These are phyloP conservation scores for Drosophila obscura DNA, from an alignment of 1,140 invertebrate species.

Conservation along the genomic window DNA sequence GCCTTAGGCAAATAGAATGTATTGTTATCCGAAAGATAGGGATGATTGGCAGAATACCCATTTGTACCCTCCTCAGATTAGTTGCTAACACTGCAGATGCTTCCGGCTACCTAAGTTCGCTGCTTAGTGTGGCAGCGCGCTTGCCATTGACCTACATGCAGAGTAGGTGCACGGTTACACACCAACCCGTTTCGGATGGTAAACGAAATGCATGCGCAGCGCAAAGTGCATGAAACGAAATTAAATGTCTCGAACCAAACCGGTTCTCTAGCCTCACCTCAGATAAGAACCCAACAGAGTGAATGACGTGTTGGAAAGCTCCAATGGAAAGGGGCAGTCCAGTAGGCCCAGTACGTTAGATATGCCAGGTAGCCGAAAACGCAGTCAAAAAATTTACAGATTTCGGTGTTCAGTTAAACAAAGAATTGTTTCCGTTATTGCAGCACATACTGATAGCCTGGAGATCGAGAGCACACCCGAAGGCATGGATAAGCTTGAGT, in stretches of 20 bases:
- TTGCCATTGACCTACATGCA: conserved; percentile 28
- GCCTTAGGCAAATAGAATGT: too few relatives aligned
- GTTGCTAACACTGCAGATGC: too few relatives aligned
- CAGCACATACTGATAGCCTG: conserved; percentile 67
- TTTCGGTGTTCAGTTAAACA: neutral
- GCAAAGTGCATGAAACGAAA: neutral
- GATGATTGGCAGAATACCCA: too few relatives aligned
- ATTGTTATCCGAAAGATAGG: too few relatives aligned
- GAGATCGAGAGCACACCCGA: conserved; percentile 86
- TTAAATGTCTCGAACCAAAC: conserved; percentile 13
- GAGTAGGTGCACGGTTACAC: neutral
- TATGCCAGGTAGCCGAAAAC: too few relatives aligned
- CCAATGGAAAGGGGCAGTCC: too few relatives aligned
- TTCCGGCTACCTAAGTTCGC: too few relatives aligned
- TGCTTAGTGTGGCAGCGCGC: conserved; percentile 3
- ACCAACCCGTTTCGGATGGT: conserved; percentile 6
- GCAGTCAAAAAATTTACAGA: neutral
- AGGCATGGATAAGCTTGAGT: conserved; percentile 86
- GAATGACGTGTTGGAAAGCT: too few relatives aligned
- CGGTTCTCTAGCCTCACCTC: conserved; percentile 23
- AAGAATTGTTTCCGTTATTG: neutral
- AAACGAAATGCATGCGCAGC: conserved; percentile 25
- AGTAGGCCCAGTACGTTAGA: too few relatives aligned
- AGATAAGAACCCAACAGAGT: conserved; percentile 17
- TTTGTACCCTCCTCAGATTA: too few relatives aligned